A percentile compares a stretch with the other conserved stretches of the same genome.
Evolutionary conservation across 2,113 vertebrate genomes (phyloP).

Genomic region (Anolis sagrei): DNA sequence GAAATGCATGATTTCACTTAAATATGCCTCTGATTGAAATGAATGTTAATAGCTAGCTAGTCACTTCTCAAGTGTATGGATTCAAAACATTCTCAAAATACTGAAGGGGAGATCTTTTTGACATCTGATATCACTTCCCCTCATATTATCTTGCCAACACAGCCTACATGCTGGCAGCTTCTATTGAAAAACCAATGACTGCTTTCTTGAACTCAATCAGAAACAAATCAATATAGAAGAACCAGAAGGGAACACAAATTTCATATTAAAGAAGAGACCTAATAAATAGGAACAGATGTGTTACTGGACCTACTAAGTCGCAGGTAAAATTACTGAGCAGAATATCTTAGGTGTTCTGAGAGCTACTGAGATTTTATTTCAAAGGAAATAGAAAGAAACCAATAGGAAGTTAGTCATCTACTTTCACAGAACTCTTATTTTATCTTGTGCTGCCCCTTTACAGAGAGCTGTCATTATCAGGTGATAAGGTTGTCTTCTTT

Average conservation of each 20-base stretch:
- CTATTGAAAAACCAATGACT: slow-evolving; percentile 34
- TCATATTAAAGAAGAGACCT: slow-evolving; percentile 34
- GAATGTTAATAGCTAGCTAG: not conserved
- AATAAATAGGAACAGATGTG: slow-evolving; percentile 51
- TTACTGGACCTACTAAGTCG: slow-evolving; percentile 28
- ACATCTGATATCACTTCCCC: slow-evolving; percentile 37
- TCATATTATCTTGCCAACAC: slow-evolving; percentile 17
- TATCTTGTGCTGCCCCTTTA: slow-evolving; percentile 37
- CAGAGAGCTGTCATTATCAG: slow-evolving; percentile 43
- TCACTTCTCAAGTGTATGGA: not conserved
- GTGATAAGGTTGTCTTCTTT: not conserved
- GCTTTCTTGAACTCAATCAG: slow-evolving; percentile 32
- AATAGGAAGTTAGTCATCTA: slow-evolving; percentile 53
- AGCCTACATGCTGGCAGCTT: slow-evolving; percentile 25
- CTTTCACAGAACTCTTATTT: slow-evolving; percentile 51
- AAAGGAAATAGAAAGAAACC: slow-evolving; percentile 59
- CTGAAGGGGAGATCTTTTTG: not conserved
- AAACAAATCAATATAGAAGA: slow-evolving; percentile 35
- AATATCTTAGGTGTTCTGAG: slow-evolving; percentile 28
- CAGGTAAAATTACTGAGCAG: slow-evolving; percentile 42
- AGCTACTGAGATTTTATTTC: slow-evolving; percentile 46
- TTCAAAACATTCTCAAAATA: not conserved
- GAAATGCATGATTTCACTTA: slow-evolving; percentile 14
- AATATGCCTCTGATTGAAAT: slow-evolving; percentile 21
- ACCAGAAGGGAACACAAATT: slow-evolving; percentile 44